Base-by-base conservation (phyloP, 2,888 invertebrate genomes). In the Ephialtes manifestator region DNA sequence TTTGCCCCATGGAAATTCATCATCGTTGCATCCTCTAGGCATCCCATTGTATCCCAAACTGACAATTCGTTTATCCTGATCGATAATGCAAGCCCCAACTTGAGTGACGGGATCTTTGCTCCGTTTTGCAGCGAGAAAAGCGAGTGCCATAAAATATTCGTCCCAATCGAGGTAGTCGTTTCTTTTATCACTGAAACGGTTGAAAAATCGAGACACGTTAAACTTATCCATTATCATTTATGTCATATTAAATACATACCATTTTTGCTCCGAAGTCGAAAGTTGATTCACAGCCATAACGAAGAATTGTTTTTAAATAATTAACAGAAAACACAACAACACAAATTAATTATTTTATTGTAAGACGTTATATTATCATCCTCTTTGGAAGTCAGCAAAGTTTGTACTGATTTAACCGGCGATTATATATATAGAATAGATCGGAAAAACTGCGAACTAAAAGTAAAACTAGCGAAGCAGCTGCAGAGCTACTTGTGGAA, bases 1-100 rank as follows among this genome's bases (percentile, higher is more conserved):
- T 93, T 98, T 98, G 0, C 95, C 95, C 99, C 99, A 99, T 0
- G 99, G 98, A 94, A 99, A 97, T 24, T 95, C 95, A 92, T 98
- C 97, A 94, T 99, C 99, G 91, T 94, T 95, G 91, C 99, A 99
- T 4, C 98, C 98, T 81, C 94, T 96, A 0, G 99, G 99, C 97
- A 99, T 98, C 1, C 99, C 99, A 95, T 99, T 99, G 92, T 99
- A 99, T 85, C 99, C 99, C 84, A 98, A 96, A 28, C 98, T 98
- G 65, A 99, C 97, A 90, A 99, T 97, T 94, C 96, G 97, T 63
- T 98, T 98, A 0, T 97, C 96, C 43, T 95, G 94, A 91, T 98
- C 98, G 0, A 99, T 98, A 90, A 99, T 97, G 92, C 99, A 99
- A 7, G 99, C 99, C 4, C 99, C 99, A 20, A 99, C 99, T 95